Evolutionary conservation across 2,888 invertebrate genomes (phyloP).

Genomic region (Trilocha varians): DNA sequence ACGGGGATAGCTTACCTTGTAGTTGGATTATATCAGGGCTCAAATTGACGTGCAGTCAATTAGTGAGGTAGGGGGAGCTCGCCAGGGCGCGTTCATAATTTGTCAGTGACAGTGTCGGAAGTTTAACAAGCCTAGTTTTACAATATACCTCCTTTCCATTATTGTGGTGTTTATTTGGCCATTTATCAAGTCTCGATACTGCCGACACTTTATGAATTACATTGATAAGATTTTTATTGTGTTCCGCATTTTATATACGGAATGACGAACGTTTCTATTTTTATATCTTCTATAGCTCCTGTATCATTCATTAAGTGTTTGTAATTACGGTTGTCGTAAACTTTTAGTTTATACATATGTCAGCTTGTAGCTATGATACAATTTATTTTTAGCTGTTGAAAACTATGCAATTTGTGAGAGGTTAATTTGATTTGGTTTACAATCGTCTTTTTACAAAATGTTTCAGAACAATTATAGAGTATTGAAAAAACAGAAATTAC

Average conservation of each 20-base stretch:
- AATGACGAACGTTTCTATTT: neutral
- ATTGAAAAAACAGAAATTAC: no score
- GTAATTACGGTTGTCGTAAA: no score
- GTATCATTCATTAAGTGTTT: no score
- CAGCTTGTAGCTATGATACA: no score
- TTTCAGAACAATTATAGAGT: no score
- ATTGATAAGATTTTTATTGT: neutral
- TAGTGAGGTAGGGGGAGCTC: constrained; percentile 38
- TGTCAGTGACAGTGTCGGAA: constrained; percentile 68
- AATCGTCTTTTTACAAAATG: no score
- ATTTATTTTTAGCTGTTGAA: no score
- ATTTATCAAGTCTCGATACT: neutral
- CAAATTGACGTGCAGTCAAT: constrained; percentile 69
- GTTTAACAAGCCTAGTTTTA: constrained; percentile 51
- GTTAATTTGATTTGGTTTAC: no score
- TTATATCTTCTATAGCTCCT: no score
- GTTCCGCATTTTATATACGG: neutral
- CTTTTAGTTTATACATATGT: no score
- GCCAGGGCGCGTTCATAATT: constrained; percentile 51
- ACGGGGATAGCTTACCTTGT: constrained; percentile 37
- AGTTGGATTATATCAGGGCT: constrained; percentile 51
- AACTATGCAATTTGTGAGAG: no score
- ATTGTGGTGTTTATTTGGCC: neutral
- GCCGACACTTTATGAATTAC: neutral
- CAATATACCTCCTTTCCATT: constrained; percentile 6